phyloP scores from a whole-genome alignment of 1,140 invertebrate genomes.

The Aphis craccivora region DNA sequence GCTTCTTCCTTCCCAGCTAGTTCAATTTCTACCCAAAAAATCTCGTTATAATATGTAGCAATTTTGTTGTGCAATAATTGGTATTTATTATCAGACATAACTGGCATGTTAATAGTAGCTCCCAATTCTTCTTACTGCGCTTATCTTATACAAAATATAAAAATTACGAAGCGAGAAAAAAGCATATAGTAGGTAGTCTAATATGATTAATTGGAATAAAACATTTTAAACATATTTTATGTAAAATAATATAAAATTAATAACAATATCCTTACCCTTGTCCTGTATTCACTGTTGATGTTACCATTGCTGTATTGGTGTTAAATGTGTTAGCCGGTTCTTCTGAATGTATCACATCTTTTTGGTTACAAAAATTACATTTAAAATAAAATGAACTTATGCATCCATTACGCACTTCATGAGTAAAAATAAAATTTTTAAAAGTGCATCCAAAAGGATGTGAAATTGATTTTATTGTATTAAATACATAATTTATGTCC shows the following conservation, averaged over 20 bases:
- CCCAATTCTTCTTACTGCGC: not conserved
- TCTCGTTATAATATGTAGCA: not conserved
- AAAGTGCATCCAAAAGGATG: not conserved
- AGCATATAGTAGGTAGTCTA: not conserved
- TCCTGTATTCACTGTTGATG: not conserved
- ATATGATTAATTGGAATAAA: too few relatives aligned
- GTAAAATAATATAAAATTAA: too few relatives aligned
- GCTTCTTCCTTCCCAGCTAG: not conserved
- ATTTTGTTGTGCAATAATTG: not conserved
- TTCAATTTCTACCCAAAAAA: not conserved
- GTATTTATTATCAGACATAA: not conserved
- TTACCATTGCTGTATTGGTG: not conserved
- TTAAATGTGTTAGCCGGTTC: not conserved
- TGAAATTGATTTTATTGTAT: not conserved
- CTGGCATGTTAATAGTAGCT: not conserved
- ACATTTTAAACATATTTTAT: too few relatives aligned
- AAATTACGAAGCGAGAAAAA: not conserved
- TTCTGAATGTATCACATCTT: not conserved
- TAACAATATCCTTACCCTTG: not conserved
- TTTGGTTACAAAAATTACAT: not conserved
- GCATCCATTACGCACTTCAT: not conserved
- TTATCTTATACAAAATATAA: not conserved
- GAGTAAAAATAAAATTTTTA: not conserved
- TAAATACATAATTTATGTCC: not conserved
- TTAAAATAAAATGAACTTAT: slow-evolving; percentile 25